Evolutionary conservation across 1,140 invertebrate species (phyloP).

Genomic region (Penaeus indicus): DNA sequence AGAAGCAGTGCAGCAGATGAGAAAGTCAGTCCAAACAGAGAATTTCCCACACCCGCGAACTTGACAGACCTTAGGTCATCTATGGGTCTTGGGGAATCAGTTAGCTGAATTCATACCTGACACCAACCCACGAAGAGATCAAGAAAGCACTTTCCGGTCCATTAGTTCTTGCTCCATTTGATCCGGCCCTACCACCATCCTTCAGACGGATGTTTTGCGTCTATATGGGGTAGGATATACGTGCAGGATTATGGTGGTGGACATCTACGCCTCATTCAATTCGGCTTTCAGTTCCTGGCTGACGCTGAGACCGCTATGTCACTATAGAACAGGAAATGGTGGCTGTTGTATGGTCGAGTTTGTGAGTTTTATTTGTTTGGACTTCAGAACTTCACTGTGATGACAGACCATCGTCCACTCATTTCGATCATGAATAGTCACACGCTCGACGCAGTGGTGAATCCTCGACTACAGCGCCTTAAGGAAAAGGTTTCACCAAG

Average conservation of each 20-base stretch:
- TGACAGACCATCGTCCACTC: background rate
- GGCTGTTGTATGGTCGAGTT: constrained; percentile 3
- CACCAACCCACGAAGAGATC: background rate
- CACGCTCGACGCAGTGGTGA: background rate
- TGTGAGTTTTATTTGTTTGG: background rate
- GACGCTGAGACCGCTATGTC: background rate
- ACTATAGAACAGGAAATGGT: background rate
- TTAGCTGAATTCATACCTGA: background rate
- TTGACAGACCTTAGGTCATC: background rate
- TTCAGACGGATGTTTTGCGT: background rate
- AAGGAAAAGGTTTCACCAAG: constrained; percentile 5
- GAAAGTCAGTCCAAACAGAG: background rate
- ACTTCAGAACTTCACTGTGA: background rate
- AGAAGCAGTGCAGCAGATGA: background rate
- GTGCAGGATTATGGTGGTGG: constrained; percentile 10
- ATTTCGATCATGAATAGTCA: constrained; percentile 20
- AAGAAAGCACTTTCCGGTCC: no score
- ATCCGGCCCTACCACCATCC: background rate
- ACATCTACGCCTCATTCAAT: background rate
- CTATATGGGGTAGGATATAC: background rate
- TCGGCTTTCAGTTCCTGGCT: background rate
- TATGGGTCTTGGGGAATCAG: background rate
- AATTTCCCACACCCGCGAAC: no score
- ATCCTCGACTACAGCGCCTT: constrained; percentile 10
- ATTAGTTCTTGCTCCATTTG: background rate